These are phyloP conservation scores for Ennomos quercinarius DNA, from an alignment of 2,888 invertebrate species.

Conservation along the genomic window DNA sequence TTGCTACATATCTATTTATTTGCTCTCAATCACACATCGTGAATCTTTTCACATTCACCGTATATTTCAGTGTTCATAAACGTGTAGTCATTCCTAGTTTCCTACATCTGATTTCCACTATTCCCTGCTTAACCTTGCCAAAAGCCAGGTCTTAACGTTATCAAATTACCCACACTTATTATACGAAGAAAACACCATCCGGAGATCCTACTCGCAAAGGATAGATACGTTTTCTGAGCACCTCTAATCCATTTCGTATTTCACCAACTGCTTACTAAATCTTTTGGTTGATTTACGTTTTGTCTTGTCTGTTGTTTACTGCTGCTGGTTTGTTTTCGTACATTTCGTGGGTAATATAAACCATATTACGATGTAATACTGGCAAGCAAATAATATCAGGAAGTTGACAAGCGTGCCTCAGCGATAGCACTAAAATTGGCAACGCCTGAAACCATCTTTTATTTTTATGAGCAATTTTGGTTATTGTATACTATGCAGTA, in stretches of 20 bases:
- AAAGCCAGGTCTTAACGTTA: no score
- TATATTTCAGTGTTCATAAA: no score
- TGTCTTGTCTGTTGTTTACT: slow-evolving; percentile 19
- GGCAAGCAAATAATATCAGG: slow-evolving; percentile 32
- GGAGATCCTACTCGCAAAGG: slow-evolving; percentile 3
- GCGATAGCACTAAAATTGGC: slow-evolving; percentile 23
- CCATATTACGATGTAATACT: slow-evolving; percentile 28
- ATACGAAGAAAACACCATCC: slow-evolving; percentile 5
- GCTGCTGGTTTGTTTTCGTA: slow-evolving; percentile 25
- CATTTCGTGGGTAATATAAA: slow-evolving; percentile 30
- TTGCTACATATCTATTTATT: no score
- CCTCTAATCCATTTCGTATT: slow-evolving; percentile 23
- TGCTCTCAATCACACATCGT: no score
- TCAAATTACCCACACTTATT: background rate
- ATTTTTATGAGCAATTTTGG: background rate
- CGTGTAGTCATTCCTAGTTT: no score
- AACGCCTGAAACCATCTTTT: slow-evolving; percentile 18
- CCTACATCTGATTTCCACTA: no score
- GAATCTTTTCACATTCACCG: no score
- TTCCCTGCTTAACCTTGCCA: no score
- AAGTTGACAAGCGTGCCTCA: slow-evolving; percentile 30
- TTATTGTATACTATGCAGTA: no score
- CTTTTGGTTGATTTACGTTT: slow-evolving; percentile 27
- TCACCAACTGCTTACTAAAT: slow-evolving; percentile 23
- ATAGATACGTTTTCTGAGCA: slow-evolving; percentile 22